Percentiles rank a stretch among this genome's conserved stretches.
Conservation (phyloP, 2,888 invertebrate genomes). For the Synanthedon vespiformis region DNA sequence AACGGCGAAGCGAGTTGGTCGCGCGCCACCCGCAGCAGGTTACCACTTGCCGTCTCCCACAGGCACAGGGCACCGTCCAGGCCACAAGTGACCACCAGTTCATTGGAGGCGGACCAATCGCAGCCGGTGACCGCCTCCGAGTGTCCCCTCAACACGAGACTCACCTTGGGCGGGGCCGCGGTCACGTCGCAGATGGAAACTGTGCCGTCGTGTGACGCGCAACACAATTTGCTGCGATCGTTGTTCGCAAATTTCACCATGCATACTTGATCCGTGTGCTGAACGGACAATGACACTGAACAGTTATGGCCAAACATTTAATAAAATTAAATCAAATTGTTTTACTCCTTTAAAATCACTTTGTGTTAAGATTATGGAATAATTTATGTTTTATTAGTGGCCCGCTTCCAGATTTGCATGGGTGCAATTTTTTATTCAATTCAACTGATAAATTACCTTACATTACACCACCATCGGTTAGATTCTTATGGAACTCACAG, state of each 20-base stretch:
- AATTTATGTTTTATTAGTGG: too few relatives aligned
- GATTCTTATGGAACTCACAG: too few relatives aligned
- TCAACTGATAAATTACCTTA: too few relatives aligned
- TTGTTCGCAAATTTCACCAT: constrained; percentile 88
- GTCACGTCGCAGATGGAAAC: constrained; percentile 85
- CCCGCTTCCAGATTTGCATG: too few relatives aligned
- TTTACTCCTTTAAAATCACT: too few relatives aligned
- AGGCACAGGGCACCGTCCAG: constrained; percentile 79
- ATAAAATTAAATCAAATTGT: too few relatives aligned
- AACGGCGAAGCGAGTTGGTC: constrained; percentile 75
- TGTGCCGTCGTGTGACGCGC: constrained; percentile 82
- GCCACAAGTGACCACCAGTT: constrained; percentile 82
- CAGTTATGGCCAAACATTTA: too few relatives aligned
- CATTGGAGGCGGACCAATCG: constrained; percentile 89
- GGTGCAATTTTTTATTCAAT: too few relatives aligned
- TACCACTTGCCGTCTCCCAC: constrained; percentile 73
- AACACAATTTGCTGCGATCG: constrained; percentile 82
- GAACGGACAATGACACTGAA: constrained; percentile 3
- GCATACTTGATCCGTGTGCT: constrained; percentile 78
- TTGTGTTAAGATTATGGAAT: too few relatives aligned
- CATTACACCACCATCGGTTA: too few relatives aligned
- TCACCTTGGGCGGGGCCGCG: constrained; percentile 77
- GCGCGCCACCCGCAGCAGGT: constrained; percentile 73
- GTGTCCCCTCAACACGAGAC: constrained; percentile 80
- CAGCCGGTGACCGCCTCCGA: constrained; percentile 81